Conservation (phyloP, 1,140 invertebrate species). For the Hypsibius dujardini region DNA sequence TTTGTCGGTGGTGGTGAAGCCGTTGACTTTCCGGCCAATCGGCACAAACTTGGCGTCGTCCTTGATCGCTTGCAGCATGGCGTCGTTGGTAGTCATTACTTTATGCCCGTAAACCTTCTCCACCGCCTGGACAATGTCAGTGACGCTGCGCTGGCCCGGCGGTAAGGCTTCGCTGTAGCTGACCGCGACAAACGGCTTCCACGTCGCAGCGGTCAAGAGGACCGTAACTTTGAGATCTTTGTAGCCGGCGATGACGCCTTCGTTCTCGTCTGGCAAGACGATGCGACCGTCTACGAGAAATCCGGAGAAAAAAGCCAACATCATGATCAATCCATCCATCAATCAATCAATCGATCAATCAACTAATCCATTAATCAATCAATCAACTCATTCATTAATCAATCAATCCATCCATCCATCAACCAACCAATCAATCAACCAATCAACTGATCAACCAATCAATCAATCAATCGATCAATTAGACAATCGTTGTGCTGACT, state of each 20-base stretch:
- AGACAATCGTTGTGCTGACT: too few species aligned
- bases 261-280: background rate
- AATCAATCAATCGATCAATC: too few species aligned
- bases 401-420: too few species aligned
- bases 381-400: too few species aligned
- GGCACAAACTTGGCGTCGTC: background rate
- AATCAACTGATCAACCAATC: too few species aligned
- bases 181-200: background rate
- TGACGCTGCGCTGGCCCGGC: slow-evolving; percentile 2
- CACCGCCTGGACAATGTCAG: background rate
- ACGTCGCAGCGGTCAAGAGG: background rate
- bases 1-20: too few species aligned
- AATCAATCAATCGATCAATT: too few species aligned
- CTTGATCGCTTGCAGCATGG: background rate
- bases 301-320: background rate
- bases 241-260: background rate
- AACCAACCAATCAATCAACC: too few species aligned
- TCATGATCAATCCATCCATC: background rate
- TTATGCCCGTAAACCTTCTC: background rate
- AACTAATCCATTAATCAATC: too few species aligned
- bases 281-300: background rate
- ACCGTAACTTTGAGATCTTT: background rate
- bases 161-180: background rate
- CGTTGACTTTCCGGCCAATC: background rate
- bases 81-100: background rate